Conservation (phyloP, 1,140 invertebrate species). For the Drosophila melanica region DNA sequence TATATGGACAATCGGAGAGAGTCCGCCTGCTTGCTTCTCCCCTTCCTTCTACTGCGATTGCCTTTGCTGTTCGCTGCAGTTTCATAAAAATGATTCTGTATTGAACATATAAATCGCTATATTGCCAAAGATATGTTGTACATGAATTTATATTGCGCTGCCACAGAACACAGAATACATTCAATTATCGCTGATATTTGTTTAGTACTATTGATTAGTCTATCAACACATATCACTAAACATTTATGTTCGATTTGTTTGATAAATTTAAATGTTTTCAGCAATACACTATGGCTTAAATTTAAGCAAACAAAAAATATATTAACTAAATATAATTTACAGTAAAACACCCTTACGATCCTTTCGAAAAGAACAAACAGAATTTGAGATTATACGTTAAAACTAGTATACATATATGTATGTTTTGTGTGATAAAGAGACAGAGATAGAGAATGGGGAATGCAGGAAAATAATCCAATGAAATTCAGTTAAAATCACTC, state of each 20-base stretch:
- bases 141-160: background rate
- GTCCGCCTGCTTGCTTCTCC: constrained; percentile 1
- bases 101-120: constrained; percentile 28
- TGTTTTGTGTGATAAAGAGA: background rate
- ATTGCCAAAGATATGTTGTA: constrained; percentile 5
- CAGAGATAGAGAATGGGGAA: constrained; percentile 14
- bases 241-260: background rate
- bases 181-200: no score
- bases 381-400: constrained; percentile 26
- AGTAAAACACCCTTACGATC: constrained; percentile 19
- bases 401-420: constrained; percentile 10
- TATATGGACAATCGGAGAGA: constrained; percentile 59
- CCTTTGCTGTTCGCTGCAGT: constrained; percentile 3
- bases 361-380: constrained; percentile 38
- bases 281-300: no score
- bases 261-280: no score
- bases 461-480: constrained; percentile 43
- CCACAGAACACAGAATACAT: constrained; percentile 26
- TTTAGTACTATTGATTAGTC: background rate
- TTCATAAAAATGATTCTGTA: constrained; percentile 52
- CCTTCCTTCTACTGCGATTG: constrained; percentile 4
- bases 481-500: constrained; percentile 79
- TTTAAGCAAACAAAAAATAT: no score
- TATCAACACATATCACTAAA: no score
- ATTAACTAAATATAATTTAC: constrained; percentile 2